A percentile compares a stretch with the other conserved stretches of the same genome.
Evolutionary conservation across 2,797 vertebrate species (phyloP).

Genomic region (Bovichtus variegatus): DNA sequence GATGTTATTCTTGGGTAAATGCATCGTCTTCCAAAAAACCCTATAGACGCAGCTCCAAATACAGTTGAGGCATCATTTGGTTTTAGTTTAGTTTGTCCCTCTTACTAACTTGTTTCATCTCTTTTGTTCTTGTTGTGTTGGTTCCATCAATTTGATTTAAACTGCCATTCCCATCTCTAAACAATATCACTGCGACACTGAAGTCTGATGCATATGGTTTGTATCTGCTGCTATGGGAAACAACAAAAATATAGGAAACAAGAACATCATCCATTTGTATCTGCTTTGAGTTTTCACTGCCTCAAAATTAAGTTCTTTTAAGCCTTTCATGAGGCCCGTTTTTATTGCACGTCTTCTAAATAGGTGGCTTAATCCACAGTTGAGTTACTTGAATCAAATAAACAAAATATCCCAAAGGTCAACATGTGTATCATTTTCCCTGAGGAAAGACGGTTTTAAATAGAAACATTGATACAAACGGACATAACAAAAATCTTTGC

Average conservation of each 20-base stretch:
- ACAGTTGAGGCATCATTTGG: too few relatives aligned
- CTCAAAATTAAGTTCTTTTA: slow-evolving; percentile 1
- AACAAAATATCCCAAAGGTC: background rate
- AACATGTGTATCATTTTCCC: background rate
- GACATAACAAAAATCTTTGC: background rate
- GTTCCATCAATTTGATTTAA: slow-evolving; percentile 3
- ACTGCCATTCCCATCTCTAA: background rate
- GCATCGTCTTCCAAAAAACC: background rate
- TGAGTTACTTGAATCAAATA: background rate
- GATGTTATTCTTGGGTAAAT: background rate
- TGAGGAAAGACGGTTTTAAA: slow-evolving; percentile 1
- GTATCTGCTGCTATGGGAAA: slow-evolving; percentile 40
- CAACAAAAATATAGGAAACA: slow-evolving; percentile 42
- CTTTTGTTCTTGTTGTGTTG: background rate
- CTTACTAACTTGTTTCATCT: background rate
- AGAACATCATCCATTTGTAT: slow-evolving; percentile 18
- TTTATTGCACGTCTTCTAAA: background rate
- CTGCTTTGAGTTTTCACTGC: slow-evolving; percentile 11
- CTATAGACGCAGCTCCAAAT: background rate
- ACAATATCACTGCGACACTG: slow-evolving; percentile 28
- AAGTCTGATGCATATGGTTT: slow-evolving; percentile 53
- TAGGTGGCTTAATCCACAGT: background rate
- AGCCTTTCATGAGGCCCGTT: background rate
- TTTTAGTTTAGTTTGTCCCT: background rate
- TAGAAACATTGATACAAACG: slow-evolving; percentile 4